Evolutionary conservation across 2,113 vertebrate genomes (phyloP).

Genomic region (Tympanuchus pallidicinctus): DNA sequence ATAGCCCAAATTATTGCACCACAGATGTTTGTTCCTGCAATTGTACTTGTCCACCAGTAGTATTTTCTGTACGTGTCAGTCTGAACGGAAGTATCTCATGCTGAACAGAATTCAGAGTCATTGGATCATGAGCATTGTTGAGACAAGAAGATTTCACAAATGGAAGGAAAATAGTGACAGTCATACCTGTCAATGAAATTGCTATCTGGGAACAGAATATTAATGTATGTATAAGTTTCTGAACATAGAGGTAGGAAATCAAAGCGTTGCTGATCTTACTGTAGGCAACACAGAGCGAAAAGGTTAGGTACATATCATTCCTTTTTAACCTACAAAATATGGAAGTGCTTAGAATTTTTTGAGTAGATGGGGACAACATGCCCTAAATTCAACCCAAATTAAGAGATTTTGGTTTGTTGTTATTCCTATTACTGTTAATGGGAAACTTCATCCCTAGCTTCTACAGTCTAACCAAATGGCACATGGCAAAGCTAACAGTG

Average conservation of each 20-base stretch:
- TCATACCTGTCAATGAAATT: background rate
- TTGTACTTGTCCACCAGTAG: background rate
- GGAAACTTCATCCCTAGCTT: background rate
- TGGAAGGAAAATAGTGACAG: background rate
- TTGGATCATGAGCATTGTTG: background rate
- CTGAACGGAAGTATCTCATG: background rate
- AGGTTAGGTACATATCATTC: background rate
- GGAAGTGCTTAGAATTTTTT: accelerated
- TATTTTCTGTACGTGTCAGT: background rate
- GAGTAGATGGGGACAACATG: background rate
- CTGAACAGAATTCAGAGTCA: background rate
- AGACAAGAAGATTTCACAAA: background rate
- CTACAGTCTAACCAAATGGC: background rate
- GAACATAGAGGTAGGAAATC: background rate
- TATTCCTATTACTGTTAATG: background rate
- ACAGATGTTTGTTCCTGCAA: background rate
- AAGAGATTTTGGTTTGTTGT: background rate
- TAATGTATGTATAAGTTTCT: background rate
- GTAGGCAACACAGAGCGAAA: background rate
- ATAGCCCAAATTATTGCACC: background rate
- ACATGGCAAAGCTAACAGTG: background rate
- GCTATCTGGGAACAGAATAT: background rate
- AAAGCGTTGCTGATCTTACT: background rate
- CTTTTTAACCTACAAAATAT: background rate
- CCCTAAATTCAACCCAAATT: background rate